phyloP scores from a whole-genome alignment of 92 coral and sea anemone genomes.

The Zoanthus gigantus region DNA sequence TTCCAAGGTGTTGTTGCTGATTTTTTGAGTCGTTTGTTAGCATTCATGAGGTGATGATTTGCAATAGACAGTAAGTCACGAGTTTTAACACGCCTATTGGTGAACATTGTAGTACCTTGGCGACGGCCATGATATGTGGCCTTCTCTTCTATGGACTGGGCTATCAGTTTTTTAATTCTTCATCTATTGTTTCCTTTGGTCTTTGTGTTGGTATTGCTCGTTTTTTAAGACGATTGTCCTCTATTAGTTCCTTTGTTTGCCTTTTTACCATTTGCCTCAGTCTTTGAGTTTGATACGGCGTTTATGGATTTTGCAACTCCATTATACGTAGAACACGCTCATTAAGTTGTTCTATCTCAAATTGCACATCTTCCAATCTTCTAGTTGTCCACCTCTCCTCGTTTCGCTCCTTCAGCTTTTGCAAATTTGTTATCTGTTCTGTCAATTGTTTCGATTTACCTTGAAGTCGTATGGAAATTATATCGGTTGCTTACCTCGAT shows the following conservation, averaged over 20 bases:
- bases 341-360: background rate
- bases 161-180: background rate
- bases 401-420: background rate
- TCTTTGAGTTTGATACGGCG: background rate
- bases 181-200: background rate
- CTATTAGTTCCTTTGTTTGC: background rate
- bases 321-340: background rate
- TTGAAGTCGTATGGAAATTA: background rate
- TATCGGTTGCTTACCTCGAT: background rate
- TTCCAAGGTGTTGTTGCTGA: constrained; percentile 65
- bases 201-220: background rate
- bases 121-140: constrained; percentile 10
- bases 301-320: background rate
- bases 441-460: background rate
- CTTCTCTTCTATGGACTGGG: background rate
- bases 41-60: constrained; percentile 36
- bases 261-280: background rate
- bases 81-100: background rate
- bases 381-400: background rate
- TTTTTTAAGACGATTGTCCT: background rate
- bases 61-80: background rate
- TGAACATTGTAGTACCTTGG: background rate
- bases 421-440: background rate
- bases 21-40: constrained; percentile 44
- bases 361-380: background rate